These are phyloP conservation scores for Cladopsammia gracilis DNA, from an alignment of 64 coral and sea anemone genomes.

Conservation along the genomic window DNA sequence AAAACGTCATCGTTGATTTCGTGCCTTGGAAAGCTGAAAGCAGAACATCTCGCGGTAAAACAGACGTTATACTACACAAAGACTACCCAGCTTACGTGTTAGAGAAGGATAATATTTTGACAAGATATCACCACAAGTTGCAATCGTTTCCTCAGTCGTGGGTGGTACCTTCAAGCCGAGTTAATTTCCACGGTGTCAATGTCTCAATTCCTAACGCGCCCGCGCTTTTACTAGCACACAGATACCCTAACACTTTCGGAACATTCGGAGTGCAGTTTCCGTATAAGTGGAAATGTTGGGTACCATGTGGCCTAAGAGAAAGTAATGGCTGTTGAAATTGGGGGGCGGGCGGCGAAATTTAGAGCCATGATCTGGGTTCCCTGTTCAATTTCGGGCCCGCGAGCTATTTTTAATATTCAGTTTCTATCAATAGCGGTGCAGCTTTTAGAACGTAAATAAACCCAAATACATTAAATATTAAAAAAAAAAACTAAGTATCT, in stretches of 20 bases:
- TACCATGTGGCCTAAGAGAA: conserved; percentile 73
- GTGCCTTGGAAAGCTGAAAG: conserved; percentile 63
- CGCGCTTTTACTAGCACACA: conserved; percentile 38
- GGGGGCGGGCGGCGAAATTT: too few relatives aligned
- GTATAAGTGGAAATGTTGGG: conserved; percentile 96
- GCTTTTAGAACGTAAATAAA: too few relatives aligned
- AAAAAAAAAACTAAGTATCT: too few relatives aligned
- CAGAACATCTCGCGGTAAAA: conserved; percentile 42
- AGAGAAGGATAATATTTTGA: conserved; percentile 63
- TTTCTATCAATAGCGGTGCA: too few relatives aligned
- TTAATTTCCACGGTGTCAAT: conserved; percentile 78
- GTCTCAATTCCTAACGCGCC: conserved; percentile 73
- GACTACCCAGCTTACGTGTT: conserved; percentile 50
- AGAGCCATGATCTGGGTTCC: too few relatives aligned
- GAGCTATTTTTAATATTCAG: too few relatives aligned
- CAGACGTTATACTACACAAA: conserved; percentile 64
- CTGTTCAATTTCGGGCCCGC: too few relatives aligned
- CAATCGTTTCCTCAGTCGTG: conserved; percentile 72
- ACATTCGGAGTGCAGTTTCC: conserved; percentile 62
- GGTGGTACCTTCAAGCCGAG: conserved; percentile 65
- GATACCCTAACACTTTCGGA: conserved; percentile 79
- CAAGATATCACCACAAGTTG: conserved; percentile 60
- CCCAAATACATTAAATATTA: too few relatives aligned
- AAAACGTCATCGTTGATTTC: conserved; percentile 73
- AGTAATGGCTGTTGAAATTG: conserved; percentile 48